Conservation (phyloP, 2,888 invertebrate genomes). For the Stegophylla sp. region DNA sequence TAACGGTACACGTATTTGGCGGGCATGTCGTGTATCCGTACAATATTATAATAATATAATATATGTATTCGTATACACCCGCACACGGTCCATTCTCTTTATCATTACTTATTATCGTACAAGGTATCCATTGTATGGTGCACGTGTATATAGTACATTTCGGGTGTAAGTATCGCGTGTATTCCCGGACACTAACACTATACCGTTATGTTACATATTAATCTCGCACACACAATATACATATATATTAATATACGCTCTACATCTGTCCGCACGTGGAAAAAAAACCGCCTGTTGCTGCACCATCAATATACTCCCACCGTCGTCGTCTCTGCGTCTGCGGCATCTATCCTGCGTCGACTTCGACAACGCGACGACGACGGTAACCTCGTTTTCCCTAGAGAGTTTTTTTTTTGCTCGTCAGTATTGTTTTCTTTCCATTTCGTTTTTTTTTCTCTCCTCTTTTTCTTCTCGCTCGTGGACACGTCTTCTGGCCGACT, state of each 20-base stretch:
- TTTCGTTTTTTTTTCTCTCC: background rate
- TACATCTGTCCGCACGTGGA: slow-evolving; percentile 25
- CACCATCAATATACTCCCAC: background rate
- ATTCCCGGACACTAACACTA: background rate
- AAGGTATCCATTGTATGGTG: slow-evolving; percentile 4
- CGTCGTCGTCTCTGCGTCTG: no score
- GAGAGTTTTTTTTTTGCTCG: background rate
- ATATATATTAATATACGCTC: slow-evolving; percentile 7
- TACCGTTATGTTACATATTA: slow-evolving; percentile 12
- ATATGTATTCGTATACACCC: background rate
- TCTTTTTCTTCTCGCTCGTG: background rate
- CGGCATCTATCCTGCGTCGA: background rate
- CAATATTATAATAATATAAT: no score
- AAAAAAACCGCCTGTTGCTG: slow-evolving; percentile 2
- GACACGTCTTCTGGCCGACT: background rate
- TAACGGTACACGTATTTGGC: slow-evolving; percentile 36
- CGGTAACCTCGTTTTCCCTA: slow-evolving; percentile 32
- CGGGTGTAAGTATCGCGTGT: background rate
- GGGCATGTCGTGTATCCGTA: background rate
- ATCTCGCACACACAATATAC: no score
- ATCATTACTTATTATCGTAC: slow-evolving; percentile 16
- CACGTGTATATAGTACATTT: background rate
- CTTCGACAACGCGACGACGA: background rate
- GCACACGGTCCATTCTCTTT: slow-evolving; percentile 41
- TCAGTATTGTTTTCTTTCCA: background rate